A percentile compares a stretch with the other conserved stretches of the same genome.
Conservation (phyloP, 2,113 vertebrate genomes). For the Eudyptes chrysolophus region DNA sequence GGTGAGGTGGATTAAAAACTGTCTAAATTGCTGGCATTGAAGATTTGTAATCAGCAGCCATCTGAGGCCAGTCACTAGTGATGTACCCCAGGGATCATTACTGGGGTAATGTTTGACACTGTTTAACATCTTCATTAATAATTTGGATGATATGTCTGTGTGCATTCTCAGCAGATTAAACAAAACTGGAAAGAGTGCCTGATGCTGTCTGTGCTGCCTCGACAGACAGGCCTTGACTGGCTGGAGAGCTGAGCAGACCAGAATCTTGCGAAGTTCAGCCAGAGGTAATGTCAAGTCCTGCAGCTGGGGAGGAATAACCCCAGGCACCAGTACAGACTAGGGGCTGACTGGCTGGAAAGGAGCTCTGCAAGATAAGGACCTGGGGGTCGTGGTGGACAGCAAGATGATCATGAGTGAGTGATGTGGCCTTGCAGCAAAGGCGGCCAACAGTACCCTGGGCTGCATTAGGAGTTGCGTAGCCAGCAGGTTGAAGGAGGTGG, state of each 20-base stretch:
- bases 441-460: neutral
- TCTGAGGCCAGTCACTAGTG: neutral
- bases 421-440: neutral
- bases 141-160: neutral
- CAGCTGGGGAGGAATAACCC: neutral
- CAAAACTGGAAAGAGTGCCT: neutral
- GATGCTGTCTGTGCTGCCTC: neutral
- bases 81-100: neutral
- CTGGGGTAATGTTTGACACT: neutral
- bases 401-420: neutral
- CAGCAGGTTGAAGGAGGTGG: neutral
- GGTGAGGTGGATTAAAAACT: neutral
- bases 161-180: neutral
- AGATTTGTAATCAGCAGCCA: neutral
- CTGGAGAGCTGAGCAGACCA: neutral
- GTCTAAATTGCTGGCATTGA: neutral
- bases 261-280: neutral
- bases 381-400: neutral
- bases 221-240: neutral
- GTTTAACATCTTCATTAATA: neutral
- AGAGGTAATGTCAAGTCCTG: neutral
- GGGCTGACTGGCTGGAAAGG: neutral
- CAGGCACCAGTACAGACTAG: neutral
- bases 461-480: neutral
- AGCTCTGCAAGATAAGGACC: neutral